Evolutionary conservation across 1,140 invertebrate genomes (phyloP), one percentile per base, ranked within the genome.

Genomic region (Pseudomyrmex concolor): DNA sequence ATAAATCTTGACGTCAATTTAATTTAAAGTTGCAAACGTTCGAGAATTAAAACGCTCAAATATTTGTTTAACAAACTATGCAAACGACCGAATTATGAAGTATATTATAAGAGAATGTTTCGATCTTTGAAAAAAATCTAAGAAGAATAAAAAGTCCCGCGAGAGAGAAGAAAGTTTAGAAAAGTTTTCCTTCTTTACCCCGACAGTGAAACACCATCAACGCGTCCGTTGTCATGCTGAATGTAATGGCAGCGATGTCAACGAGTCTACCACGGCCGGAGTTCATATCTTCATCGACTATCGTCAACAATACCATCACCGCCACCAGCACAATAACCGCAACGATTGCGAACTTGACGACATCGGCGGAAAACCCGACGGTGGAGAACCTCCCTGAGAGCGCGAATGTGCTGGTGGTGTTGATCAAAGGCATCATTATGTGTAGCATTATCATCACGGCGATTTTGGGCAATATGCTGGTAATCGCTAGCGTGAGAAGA

Each of bases 401-500:
- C 85, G 91, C 91, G 51, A 93, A 90, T 59, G 89, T 90, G 34
- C 89, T 96, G 63, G 89, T 95, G 4, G 93, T 96, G 62, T 94
- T 97, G 62, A 88, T 97, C 67, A 97, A 97, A 90, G 95, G 96
- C 1, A 95, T 97, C 88, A 95, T 97, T 80, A 97, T 98, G 95
- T 95, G 95, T 62, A 95, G 95, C 78, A 98, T 99, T 91, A 98
- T 99, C 88, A 94, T 97, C 51, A 96, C 97, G 67, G 98, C 98
- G 0, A 95, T 99, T 5, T 95, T 98, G 43, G 98, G 98, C 45
- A 99, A 98, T 94, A 96, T 97, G 0, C 94, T 98, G 72, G 97
- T 98, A 85, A 97, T 97, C 88, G 96, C 97, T 68, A 96, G 96
- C 89, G 97, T 97, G 60, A 96, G 97, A 93, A 94, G 96, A 62